These are phyloP conservation scores for Pseudachorutes palmiensis DNA, from an alignment of 1,140 invertebrate species.

Conservation along the genomic window DNA sequence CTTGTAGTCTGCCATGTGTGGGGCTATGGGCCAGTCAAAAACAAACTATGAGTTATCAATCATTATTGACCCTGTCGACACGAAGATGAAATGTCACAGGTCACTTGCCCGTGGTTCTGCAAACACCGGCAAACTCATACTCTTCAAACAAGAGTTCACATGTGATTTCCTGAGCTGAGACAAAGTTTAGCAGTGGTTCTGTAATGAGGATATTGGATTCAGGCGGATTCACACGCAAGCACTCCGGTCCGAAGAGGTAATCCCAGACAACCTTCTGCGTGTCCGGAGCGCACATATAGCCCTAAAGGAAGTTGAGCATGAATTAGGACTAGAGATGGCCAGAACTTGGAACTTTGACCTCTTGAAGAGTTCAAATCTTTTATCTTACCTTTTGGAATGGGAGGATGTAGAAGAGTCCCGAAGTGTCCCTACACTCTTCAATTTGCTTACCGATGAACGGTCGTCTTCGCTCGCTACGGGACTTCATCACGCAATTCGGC, in stretches of 20 bases:
- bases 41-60: too few relatives aligned
- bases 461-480: conserved; percentile 85
- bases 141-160: conserved; percentile 97
- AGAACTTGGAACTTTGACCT: neutral
- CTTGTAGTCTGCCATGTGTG: conserved; percentile 48
- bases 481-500: conserved; percentile 96
- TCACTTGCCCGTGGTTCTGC: conserved; percentile 63
- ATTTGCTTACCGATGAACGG: conserved; percentile 90
- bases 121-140: conserved; percentile 79
- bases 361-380: neutral
- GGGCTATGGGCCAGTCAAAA: too few relatives aligned
- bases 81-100: too few relatives aligned
- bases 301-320: conserved; percentile 47
- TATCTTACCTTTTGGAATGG: conserved; percentile 74
- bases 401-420: conserved; percentile 85
- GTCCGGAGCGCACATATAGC: conserved; percentile 92
- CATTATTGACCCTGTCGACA: too few relatives aligned
- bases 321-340: conserved; percentile 19
- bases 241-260: conserved; percentile 83
- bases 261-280: conserved; percentile 95
- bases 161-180: conserved; percentile 82
- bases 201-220: conserved; percentile 79
- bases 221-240: conserved; percentile 65
- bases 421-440: conserved; percentile 91
- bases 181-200: conserved; percentile 91